phyloP scores from a whole-genome alignment of 2,888 invertebrate genomes.

The Protodeltote pygarga region DNA sequence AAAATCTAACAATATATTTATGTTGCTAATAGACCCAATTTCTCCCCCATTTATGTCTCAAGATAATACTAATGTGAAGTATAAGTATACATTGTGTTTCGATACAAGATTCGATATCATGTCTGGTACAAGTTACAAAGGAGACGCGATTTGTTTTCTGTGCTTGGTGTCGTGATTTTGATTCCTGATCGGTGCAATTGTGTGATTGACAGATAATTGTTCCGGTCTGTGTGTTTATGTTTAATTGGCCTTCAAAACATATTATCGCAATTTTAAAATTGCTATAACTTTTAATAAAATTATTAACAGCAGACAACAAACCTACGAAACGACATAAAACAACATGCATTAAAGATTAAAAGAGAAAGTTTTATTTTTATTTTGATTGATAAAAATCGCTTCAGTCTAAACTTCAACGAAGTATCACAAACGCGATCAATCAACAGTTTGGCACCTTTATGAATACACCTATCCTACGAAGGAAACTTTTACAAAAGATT shows the following conservation, averaged over 20 bases:
- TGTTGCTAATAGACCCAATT: neutral
- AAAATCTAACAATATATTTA: neutral
- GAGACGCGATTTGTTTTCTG: too few species aligned
- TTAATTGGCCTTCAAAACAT: too few species aligned
- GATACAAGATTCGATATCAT: slow-evolving; percentile 6
- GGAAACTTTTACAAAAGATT: slow-evolving; percentile 84
- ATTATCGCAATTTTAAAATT: too few species aligned
- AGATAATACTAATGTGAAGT: neutral
- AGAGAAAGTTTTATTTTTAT: neutral
- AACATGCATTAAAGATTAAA: neutral
- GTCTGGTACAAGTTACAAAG: slow-evolving; percentile 11
- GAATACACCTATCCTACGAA: slow-evolving; percentile 80
- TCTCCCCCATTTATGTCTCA: neutral
- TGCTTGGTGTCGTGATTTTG: too few species aligned
- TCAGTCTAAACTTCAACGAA: slow-evolving; percentile 16
- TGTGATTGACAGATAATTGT: too few species aligned
- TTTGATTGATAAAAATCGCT: slow-evolving; percentile 18
- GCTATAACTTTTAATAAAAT: too few species aligned
- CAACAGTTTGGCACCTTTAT: slow-evolving; percentile 79
- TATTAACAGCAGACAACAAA: too few species aligned
- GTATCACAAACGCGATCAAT: slow-evolving; percentile 73
- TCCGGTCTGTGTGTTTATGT: too few species aligned
- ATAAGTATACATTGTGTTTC: slow-evolving; percentile 3
- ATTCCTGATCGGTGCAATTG: too few species aligned
- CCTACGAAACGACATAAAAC: neutral